Percentiles rank a stretch among this genome's conserved stretches.
Evolutionary conservation across 2,888 invertebrate genomes (phyloP).

Genomic region (Netelia fuscicornis): DNA sequence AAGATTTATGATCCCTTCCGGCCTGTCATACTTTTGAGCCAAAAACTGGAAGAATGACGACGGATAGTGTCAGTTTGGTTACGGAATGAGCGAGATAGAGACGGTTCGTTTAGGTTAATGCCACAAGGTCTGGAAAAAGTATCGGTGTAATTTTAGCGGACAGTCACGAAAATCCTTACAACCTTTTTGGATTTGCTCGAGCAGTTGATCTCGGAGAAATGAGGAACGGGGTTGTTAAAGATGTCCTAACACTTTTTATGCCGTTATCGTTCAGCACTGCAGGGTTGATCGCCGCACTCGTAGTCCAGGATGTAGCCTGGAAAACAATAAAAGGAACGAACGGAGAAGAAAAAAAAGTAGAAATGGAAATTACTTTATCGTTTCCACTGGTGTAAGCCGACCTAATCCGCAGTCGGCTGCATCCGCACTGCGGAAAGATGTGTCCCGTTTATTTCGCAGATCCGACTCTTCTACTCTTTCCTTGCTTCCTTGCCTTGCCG

Average conservation of each 20-base stretch:
- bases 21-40: not conserved
- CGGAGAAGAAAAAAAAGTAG: slow-evolving; percentile 10
- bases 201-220: not conserved
- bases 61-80: too few species aligned
- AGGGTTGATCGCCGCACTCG: not conserved
- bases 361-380: slow-evolving; percentile 44
- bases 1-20: not conserved
- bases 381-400: slow-evolving; percentile 60
- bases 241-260: not conserved
- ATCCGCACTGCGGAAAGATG: slow-evolving; percentile 69
- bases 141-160: too few species aligned
- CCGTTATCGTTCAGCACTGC: not conserved
- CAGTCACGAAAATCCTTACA: not conserved
- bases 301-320: not conserved
- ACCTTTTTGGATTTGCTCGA: not conserved
- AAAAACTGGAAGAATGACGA: too few species aligned
- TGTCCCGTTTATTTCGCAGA: slow-evolving; percentile 53
- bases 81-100: too few species aligned
- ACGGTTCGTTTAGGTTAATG: too few species aligned
- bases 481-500: slow-evolving; percentile 24
- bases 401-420: slow-evolving; percentile 65
- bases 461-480: slow-evolving; percentile 33
- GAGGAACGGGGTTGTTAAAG: not conserved
- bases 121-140: too few species aligned
- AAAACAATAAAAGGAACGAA: slow-evolving; percentile 2